Evolutionary conservation across 2,113 vertebrate species (phyloP), one percentile per base, ranked within the genome.

Genomic region (Nesogale talazaci): DNA sequence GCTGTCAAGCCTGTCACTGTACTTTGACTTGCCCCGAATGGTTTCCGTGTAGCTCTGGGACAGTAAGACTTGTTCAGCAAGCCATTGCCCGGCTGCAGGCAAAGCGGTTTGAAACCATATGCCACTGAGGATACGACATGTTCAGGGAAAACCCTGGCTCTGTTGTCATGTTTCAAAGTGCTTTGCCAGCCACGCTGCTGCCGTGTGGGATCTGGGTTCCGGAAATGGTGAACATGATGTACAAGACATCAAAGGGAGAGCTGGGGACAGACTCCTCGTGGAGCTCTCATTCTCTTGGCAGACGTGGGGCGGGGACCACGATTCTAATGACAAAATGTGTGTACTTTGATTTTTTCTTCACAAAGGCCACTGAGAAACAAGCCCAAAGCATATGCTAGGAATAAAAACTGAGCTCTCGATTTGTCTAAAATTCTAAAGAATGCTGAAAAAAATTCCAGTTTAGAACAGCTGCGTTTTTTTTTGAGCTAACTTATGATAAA

Each of bases 341-440:
- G n/a, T 86, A 80, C 63, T 52, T 52, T 52, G 46, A 42, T 86
- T 82, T 92, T 91, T 94, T 63, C 80, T 93, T 92, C 61, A 91
- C 6, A 88, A 91, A 72, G 10, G 63, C 46, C 91, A 86, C 46
- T 63, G 80, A 87, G 20, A 96, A 96, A 93, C 90, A 89, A 83
- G 88, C 67, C 88, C 94, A 94, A 74, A 93, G 90, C 80, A 94
- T 77, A 93, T 70, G 93, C 89, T 70, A 96, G 65, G 63, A 95
- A 83, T 86, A 36, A 95, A 92, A 87, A 36, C 38, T 94, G 83
- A 95, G 91, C 88, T 95, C 74, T 93, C 65, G 74, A 88, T 31
- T 65, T 97, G 89, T 70, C 46, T 94, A 95, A 97, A 97, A 95
- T 96, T 36, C 92, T 93, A 85, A 59, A 86, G 90, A 95, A 94